Base-by-base conservation (phyloP, 1,140 invertebrate species). In the Saccostrea echinata region DNA sequence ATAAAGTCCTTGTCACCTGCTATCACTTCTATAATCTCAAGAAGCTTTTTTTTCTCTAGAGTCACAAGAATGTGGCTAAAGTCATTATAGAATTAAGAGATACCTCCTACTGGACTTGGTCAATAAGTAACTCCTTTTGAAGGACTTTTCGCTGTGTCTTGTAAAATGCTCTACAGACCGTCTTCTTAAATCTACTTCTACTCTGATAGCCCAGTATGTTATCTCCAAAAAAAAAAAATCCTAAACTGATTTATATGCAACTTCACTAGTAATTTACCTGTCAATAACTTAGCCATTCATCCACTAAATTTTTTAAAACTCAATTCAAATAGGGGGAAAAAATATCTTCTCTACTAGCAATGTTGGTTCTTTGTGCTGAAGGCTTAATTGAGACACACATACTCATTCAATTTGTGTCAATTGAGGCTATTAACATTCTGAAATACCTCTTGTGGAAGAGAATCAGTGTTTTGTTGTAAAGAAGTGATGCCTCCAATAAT, bases 221-320 rank as follows among this genome's bases (percentile, higher is more conserved):
- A 76, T 33, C 24, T 76, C 68, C 13, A n/a, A 64, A 64, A 76
- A 16, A 30, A 76, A 13, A 30, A 61, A 61, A 21, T 16, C 55
- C 12, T 27, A 33, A 30, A 76, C 68, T 76, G 30, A 76, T 76
- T 76, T 76, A 30, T 30, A 76, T 43, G 43, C 68, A 76, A 33
- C 68, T 76, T 76, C 68, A 76, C 27, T 76, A 76, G 27, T 16
- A 30, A 76, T 76, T 30, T 76, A 76, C 30, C 68, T 30, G 24
- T 76, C 68, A 30, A 76, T 76, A 27, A 76, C 68, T 76, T 27
- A 76, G 33, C 68, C 68, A 30, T 76, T 76, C 68, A 76, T 76
- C 68, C 68, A 76, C 27, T 76, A 30, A 76, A 76, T 76, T 76
- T 43, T 76, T 76, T 76, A 76, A 76, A 76, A 76, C 68, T 76